Evolutionary conservation across 2,888 invertebrate species (phyloP).

Genomic region (Gibbula magus): DNA sequence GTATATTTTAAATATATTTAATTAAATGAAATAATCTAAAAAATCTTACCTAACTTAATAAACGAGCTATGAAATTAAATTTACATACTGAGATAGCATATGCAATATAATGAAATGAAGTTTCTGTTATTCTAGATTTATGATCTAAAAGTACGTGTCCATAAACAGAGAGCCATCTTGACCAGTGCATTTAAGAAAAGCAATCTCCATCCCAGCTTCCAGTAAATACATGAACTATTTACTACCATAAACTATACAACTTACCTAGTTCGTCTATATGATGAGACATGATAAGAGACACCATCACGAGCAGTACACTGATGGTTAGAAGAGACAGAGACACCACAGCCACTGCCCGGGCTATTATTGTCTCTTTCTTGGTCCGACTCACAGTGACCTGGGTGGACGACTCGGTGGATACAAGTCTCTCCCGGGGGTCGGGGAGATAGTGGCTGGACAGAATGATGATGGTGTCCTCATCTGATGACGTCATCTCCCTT

Average conservation of each 20-base stretch:
- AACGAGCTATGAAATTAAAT: too few relatives aligned
- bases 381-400: background rate
- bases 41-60: too few relatives aligned
- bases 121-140: too few relatives aligned
- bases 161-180: too few relatives aligned
- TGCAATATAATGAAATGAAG: too few relatives aligned
- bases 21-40: too few relatives aligned
- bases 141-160: too few relatives aligned
- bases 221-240: too few relatives aligned
- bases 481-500: background rate
- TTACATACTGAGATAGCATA: too few relatives aligned
- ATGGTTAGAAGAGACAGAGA: background rate
- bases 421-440: background rate
- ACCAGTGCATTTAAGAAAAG: too few relatives aligned
- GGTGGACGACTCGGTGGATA: background rate
- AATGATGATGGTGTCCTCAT: constrained; percentile 14
- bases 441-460: constrained; percentile 9
- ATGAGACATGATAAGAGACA: constrained; percentile 27
- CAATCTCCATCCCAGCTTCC: too few relatives aligned
- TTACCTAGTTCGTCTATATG: constrained; percentile 18
- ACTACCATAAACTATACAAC: background rate
- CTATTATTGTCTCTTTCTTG: background rate
- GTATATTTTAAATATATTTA: too few relatives aligned
- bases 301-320: constrained; percentile 5
- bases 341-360: constrained; percentile 12